Conservation (phyloP, 2,797 vertebrate genomes). For the Gobionotothen gibberifrons region DNA sequence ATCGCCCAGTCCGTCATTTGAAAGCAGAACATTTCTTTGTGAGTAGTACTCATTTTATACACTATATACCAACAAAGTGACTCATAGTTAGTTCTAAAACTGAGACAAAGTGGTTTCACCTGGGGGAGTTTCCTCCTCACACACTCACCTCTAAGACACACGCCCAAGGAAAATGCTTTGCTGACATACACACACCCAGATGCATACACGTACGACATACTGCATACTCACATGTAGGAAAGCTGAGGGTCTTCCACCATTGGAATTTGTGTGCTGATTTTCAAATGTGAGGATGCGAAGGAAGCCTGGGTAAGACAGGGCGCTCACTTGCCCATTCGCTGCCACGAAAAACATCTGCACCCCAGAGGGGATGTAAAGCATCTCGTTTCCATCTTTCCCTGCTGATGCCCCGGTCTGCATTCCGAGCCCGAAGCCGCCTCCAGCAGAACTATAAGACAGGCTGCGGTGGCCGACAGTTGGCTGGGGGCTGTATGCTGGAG, state of each 20-base stretch:
- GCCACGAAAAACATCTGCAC: conserved; percentile 97
- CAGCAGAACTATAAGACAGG: conserved; percentile 54
- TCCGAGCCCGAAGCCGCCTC: conserved; percentile 37
- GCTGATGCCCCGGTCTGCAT: conserved; percentile 70
- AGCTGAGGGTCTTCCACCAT: conserved; percentile 77
- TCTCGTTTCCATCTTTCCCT: conserved; percentile 85
- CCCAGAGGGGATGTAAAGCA: conserved; percentile 91
- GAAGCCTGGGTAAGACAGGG: conserved; percentile 92
- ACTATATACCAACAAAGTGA: conserved; percentile 13
- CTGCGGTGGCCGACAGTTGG: conserved; percentile 75
- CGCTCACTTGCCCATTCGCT: conserved; percentile 91
- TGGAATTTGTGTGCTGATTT: conserved; percentile 61
- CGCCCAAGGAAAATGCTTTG: neutral
- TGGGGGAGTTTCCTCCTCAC: conserved; percentile 8
- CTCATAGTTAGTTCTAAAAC: conserved; percentile 26
- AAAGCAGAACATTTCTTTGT: neutral
- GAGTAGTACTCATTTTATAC: neutral
- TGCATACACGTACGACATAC: neutral
- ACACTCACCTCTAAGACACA: conserved; percentile 12
- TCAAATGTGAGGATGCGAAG: conserved; percentile 88
- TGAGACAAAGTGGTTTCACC: conserved; percentile 1
- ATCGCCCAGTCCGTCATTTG: neutral
- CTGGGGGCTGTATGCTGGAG: conserved; percentile 81
- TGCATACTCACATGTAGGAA: conserved; percentile 89
- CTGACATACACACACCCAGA: conserved; percentile 1